These are phyloP conservation scores for Sardinella longiceps DNA, from an alignment of 2,797 vertebrate genomes.

Conservation along the genomic window DNA sequence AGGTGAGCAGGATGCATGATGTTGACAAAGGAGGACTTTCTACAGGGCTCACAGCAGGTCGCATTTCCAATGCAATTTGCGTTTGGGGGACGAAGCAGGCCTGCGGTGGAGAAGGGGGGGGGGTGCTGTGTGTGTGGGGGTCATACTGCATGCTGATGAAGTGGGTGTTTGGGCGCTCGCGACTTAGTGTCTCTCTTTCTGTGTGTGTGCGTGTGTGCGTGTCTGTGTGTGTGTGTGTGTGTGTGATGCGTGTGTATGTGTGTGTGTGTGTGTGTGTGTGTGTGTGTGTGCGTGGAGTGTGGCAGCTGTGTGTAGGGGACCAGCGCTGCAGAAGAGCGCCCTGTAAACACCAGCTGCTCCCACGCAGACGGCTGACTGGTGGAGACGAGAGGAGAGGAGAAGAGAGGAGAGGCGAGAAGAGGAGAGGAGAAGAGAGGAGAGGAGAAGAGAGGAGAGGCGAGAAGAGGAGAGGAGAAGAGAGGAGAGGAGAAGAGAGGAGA, in stretches of 20 bases:
- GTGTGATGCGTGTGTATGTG: too few species aligned
- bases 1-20: slow-evolving; percentile 15
- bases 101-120: neutral
- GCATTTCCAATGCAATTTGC: slow-evolving; percentile 30
- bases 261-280: neutral
- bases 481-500: slow-evolving; percentile 36
- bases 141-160: slow-evolving; percentile 37
- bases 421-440: slow-evolving; percentile 36
- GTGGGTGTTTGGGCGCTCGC: neutral
- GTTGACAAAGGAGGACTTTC: slow-evolving; percentile 26
- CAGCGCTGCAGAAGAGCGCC: slow-evolving; percentile 42
- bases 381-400: too few species aligned
- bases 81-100: neutral
- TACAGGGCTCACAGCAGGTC: slow-evolving; percentile 18
- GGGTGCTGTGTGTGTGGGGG: neutral
- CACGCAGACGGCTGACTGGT: slow-evolving; percentile 24
- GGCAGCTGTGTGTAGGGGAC: slow-evolving; percentile 55
- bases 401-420: slow-evolving; percentile 34
- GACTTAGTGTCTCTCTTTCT: too few species aligned
- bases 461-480: slow-evolving; percentile 38
- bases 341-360: slow-evolving; percentile 61
- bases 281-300: too few species aligned
- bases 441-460: slow-evolving; percentile 33
- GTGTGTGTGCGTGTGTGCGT: too few species aligned
- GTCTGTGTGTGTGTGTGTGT: neutral